phyloP scores from a whole-genome alignment of 2,113 vertebrate genomes.

The Arizona elegans region DNA sequence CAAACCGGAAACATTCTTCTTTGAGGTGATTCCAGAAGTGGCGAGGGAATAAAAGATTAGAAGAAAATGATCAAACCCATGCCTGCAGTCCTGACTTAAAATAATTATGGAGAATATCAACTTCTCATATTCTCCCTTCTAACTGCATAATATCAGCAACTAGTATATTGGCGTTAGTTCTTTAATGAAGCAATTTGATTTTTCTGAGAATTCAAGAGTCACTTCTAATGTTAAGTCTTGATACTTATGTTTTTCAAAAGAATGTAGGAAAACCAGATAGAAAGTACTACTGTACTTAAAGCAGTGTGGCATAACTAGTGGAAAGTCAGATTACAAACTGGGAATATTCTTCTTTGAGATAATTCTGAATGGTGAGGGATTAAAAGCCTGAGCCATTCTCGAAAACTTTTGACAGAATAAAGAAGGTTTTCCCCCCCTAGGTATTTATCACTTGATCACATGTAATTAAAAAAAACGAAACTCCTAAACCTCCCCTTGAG shows the following conservation, averaged over 20 bases:
- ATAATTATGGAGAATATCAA: slow-evolving; percentile 2
- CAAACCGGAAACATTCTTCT: slow-evolving; percentile 52
- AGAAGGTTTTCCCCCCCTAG: background rate
- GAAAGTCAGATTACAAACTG: background rate
- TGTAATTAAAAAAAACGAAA: background rate
- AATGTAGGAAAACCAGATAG: background rate
- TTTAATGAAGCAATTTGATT: background rate
- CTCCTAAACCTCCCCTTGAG: background rate
- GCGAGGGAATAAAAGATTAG: slow-evolving; percentile 51
- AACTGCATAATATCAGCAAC: background rate
- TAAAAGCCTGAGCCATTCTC: background rate
- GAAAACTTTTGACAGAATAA: background rate
- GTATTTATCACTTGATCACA: background rate
- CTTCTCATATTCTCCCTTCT: background rate
- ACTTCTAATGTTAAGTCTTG: background rate
- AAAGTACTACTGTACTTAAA: background rate
- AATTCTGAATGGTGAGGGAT: background rate
- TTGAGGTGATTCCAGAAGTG: slow-evolving; percentile 41
- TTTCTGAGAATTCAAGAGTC: background rate
- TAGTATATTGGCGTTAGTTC: background rate
- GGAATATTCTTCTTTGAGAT: background rate
- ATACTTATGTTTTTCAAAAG: background rate
- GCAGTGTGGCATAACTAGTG: background rate
- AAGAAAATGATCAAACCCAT: slow-evolving; percentile 18
- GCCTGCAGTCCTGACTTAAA: slow-evolving; percentile 31